Base-by-base conservation (phyloP, 64 coral and sea anemone genomes). In the Trachythela sp. region DNA sequence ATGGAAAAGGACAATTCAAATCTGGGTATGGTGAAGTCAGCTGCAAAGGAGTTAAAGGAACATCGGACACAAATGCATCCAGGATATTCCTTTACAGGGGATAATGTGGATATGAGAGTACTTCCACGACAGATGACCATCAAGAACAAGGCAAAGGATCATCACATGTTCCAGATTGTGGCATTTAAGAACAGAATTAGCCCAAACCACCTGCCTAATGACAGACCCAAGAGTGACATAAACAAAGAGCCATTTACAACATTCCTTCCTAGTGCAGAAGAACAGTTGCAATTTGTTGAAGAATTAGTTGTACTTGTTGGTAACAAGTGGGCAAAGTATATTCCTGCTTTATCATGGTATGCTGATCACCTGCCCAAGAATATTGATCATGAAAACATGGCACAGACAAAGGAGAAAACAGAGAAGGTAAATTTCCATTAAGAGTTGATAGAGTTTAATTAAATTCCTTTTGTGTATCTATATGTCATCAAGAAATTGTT, bases 131-230 rank as follows among this genome's bases (percentile, higher is more conserved):
- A 94, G 43, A 87, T 90, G 92, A 94, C 85, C 9, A 6, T 87
- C 0, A 94, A 84, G 71, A 90, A 94, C 52, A 42, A 50, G 9
- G 67, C 51, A 48, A 94, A 90, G 39, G 92, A 94, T 84, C 88
- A 94, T 35, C 92, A 94, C 54, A 90, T 94, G 85, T 94, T 87
- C 39, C 92, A 90, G 52, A 48, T 90, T n/a, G n/a, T n/a, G n/a
- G n/a, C n/a, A n/a, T n/a, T n/a, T n/a, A n/a, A n/a, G n/a, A n/a
- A n/a, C n/a, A n/a, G n/a, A n/a, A n/a, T n/a, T n/a, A n/a, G n/a
- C n/a, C n/a, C n/a, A n/a, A n/a, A n/a, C n/a, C n/a, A n/a, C n/a
- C n/a, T n/a, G n/a, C n/a, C n/a, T n/a, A n/a, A n/a, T n/a, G n/a
- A n/a, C n/a, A n/a, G n/a, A n/a, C n/a, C n/a, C n/a, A n/a, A n/a